phyloP scores from a whole-genome alignment of 2,888 invertebrate species.

The Oxyteleia sp. region DNA sequence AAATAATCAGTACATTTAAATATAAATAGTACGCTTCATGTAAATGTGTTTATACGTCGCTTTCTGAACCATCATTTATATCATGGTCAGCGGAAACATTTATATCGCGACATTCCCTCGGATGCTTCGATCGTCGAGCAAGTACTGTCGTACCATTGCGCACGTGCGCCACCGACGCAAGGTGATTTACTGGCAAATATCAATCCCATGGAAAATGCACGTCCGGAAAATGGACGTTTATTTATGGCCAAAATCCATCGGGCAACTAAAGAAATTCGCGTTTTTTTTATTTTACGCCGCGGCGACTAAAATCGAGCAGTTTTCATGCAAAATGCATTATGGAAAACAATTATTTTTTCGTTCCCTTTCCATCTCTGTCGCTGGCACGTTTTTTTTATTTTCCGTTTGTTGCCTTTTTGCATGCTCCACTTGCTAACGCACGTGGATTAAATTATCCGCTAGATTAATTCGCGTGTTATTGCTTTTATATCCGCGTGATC shows the following conservation, averaged over 20 bases:
- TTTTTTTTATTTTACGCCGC: conserved; percentile 33
- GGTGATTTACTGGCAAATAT: too few relatives aligned
- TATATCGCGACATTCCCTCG: too few relatives aligned
- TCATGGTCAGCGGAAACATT: too few relatives aligned
- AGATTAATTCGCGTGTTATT: conserved; percentile 48
- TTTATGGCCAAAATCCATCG: conserved; percentile 67
- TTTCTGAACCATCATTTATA: too few relatives aligned
- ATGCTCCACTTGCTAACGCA: conserved; percentile 2
- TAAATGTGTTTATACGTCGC: too few relatives aligned
- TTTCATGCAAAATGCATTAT: conserved; percentile 56
- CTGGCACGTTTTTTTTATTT: neutral
- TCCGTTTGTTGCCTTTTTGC: conserved; percentile 13
- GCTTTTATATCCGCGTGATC: conserved; percentile 15
- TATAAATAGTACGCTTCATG: too few relatives aligned
- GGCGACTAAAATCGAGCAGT: conserved; percentile 45
- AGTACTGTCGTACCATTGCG: too few relatives aligned
- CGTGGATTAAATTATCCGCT: conserved; percentile 40
- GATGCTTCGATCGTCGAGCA: too few relatives aligned
- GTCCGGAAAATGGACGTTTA: conserved; percentile 67
- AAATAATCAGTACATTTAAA: too few relatives aligned
- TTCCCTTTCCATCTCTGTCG: conserved; percentile 2
- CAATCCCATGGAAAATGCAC: conserved; percentile 67
- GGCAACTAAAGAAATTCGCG: conserved; percentile 36
- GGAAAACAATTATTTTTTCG: conserved; percentile 54
- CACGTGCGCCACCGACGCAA: too few relatives aligned